Evolutionary conservation across 2,888 invertebrate species (phyloP).

Genomic region (Sesia apiformis): DNA sequence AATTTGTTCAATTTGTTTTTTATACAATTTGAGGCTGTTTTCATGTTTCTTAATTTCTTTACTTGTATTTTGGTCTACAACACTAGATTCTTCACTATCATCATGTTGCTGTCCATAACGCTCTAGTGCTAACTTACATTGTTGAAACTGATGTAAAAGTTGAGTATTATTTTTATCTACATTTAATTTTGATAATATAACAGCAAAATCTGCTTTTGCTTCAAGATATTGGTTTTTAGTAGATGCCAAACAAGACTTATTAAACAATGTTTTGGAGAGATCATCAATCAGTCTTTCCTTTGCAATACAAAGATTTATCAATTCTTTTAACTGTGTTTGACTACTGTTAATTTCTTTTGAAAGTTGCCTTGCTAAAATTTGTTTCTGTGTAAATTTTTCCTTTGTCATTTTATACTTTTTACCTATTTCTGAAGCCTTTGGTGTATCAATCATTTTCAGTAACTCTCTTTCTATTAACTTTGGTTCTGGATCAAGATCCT

Average conservation of each 20-base stretch:
- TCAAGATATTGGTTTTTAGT: conserved; percentile 76
- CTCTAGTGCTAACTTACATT: conserved; percentile 40
- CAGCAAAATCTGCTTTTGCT: conserved; percentile 69
- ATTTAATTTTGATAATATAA: conserved; percentile 73
- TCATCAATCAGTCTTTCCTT: conserved; percentile 85
- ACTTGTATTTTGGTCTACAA: conserved; percentile 70
- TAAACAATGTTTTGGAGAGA: conserved; percentile 58
- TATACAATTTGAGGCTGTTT: conserved; percentile 81
- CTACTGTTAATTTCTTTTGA: conserved; percentile 78
- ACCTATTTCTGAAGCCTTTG: conserved; percentile 63
- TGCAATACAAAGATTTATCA: conserved; percentile 77
- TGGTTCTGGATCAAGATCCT: conserved; percentile 70
- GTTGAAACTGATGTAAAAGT: conserved; percentile 41
- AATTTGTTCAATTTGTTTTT: conserved; percentile 83
- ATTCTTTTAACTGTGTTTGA: conserved; percentile 80
- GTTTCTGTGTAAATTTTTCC: conserved; percentile 67
- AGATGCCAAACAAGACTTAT: conserved; percentile 42
- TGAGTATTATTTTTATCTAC: conserved; percentile 71
- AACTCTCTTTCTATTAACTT: conserved; percentile 67
- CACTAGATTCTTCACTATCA: conserved; percentile 60
- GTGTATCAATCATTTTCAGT: conserved; percentile 68
- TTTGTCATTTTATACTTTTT: conserved; percentile 71
- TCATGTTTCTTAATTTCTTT: conserved; percentile 83
- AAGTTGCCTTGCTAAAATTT: conserved; percentile 59
- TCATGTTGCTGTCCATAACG: conserved; percentile 46